Evolutionary conservation across 2,113 vertebrate species (phyloP), one percentile per base, ranked within the genome.

Genomic region (Dicerorhinus sumatrensis): DNA sequence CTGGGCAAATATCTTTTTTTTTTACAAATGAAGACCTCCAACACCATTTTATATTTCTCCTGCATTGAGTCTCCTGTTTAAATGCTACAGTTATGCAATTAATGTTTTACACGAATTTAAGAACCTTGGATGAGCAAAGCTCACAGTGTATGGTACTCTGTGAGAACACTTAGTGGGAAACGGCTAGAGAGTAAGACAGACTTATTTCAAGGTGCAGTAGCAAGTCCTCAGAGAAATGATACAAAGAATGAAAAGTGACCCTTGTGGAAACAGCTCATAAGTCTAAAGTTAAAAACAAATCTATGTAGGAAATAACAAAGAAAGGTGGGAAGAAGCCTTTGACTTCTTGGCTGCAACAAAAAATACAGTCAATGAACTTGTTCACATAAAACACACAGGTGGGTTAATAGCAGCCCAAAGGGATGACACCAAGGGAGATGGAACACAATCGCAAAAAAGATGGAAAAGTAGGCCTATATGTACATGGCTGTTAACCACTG

Each of bases 191-290:
- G 27, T 12, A 12, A 91, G 60, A 93, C 6, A 63, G 77, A 87
- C 42, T 85, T 63, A 42, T 36, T 82, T 70, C 23, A 95, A 95
- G 92, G 91, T 91, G 56, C 20, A 94, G 75, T 25, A 89, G 94
- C 20, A 85, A n/a, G 83, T 95, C 76, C 97, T 98, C 82, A 95
- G 96, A 97, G 97, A 97, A 97, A 96, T 20, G 96, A 94, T 60
- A 88, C 51, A 65, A 98, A 97, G 96, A 96, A 79, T 51, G 54
- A 46, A 97, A 96, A 95, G 72, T 2, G 0, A 96, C 88, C 98
- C 91, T 92, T 93, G 69, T 76, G 0, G 39, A 96, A 51, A 69
- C 14, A 62, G 88, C 60, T 97, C 77, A 95, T 39, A 97, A 89
- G 92, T 79, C 1, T 94, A 51, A 70, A 96, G 70, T 89, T 96